Percentiles rank a stretch among this genome's conserved stretches.
Evolutionary conservation across 2,888 invertebrate species (phyloP).

Genomic region (Agelastica alni): DNA sequence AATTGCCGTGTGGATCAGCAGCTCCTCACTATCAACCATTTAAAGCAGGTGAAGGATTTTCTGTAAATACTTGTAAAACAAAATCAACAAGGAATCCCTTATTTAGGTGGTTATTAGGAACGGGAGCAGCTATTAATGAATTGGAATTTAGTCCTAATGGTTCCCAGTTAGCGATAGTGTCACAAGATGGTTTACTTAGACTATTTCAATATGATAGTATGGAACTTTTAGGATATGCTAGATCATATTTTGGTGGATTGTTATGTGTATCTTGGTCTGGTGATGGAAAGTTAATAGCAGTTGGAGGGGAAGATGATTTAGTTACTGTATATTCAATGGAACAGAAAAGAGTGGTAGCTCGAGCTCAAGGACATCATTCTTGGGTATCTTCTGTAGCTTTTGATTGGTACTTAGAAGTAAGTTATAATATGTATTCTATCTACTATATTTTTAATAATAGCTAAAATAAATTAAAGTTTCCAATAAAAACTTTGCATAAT

Average conservation of each 20-base stretch:
- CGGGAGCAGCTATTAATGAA: conserved; percentile 79
- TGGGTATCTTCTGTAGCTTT: conserved; percentile 98
- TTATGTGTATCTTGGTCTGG: conserved; percentile 98
- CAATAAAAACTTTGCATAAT: too few species aligned
- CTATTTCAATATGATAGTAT: conserved; percentile 97
- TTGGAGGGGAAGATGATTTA: conserved; percentile 98
- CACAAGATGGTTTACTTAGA: conserved; percentile 92
- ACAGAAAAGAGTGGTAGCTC: conserved; percentile 92
- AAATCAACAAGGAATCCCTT: conserved; percentile 95
- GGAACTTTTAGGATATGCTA: conserved; percentile 91
- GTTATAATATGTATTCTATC: conserved; percentile 49
- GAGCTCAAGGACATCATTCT: conserved; percentile 96
- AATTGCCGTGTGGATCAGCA: conserved; percentile 85
- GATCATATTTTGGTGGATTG: conserved; percentile 98
- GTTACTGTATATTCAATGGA: conserved; percentile 96
- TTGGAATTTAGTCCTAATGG: conserved; percentile 96
- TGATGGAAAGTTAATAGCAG: conserved; percentile 91
- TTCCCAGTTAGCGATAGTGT: conserved; percentile 89
- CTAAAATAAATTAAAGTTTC: too few species aligned
- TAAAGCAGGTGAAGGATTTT: conserved; percentile 92
- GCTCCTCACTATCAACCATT: conserved; percentile 94
- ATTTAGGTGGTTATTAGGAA: conserved; percentile 86
- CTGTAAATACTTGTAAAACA: conserved; percentile 94
- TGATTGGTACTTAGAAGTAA: conserved; percentile 69
- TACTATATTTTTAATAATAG: conserved; percentile 41